Conservation (phyloP, 1,140 invertebrate species). For the Zaprionus inermis region DNA sequence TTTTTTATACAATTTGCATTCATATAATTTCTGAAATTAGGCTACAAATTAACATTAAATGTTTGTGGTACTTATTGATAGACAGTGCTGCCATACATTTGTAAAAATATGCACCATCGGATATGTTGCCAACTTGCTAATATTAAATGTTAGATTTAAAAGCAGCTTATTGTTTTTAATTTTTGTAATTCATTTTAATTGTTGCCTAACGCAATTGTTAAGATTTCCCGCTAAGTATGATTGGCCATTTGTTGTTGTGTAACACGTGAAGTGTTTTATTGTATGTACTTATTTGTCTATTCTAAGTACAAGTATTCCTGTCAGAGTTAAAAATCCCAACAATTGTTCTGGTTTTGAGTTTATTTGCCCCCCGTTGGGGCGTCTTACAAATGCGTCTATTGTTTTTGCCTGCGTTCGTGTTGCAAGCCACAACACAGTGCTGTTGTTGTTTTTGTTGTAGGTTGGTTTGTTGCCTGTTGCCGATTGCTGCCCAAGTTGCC, state of each 20-base stretch:
- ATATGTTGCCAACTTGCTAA: slow-evolving; percentile 4
- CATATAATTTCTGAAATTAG: background rate
- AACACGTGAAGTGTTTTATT: slow-evolving; percentile 29
- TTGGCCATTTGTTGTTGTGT: slow-evolving; percentile 8
- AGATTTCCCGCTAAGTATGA: slow-evolving; percentile 33
- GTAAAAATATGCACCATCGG: background rate
- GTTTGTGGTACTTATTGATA: background rate
- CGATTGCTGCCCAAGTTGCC: slow-evolving; percentile 36
- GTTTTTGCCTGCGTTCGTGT: slow-evolving; percentile 55
- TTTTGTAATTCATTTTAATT: background rate
- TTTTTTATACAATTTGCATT: too few species aligned
- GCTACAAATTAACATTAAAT: background rate
- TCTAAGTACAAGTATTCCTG: slow-evolving; percentile 41
- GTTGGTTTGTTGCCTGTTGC: slow-evolving; percentile 19
- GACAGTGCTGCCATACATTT: background rate
- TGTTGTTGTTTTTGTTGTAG: slow-evolving; percentile 29
- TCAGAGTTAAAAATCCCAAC: slow-evolving; percentile 43
- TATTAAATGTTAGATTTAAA: background rate
- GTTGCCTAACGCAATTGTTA: background rate
- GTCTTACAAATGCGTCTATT: slow-evolving; percentile 76
- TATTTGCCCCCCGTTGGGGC: slow-evolving; percentile 79
- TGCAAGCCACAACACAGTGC: slow-evolving; percentile 42
- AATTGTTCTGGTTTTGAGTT: slow-evolving; percentile 73
- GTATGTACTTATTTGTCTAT: slow-evolving; percentile 24
- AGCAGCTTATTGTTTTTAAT: background rate